phyloP scores from a whole-genome alignment of 2,113 vertebrate species.

The Aptenodytes patagonicus region DNA sequence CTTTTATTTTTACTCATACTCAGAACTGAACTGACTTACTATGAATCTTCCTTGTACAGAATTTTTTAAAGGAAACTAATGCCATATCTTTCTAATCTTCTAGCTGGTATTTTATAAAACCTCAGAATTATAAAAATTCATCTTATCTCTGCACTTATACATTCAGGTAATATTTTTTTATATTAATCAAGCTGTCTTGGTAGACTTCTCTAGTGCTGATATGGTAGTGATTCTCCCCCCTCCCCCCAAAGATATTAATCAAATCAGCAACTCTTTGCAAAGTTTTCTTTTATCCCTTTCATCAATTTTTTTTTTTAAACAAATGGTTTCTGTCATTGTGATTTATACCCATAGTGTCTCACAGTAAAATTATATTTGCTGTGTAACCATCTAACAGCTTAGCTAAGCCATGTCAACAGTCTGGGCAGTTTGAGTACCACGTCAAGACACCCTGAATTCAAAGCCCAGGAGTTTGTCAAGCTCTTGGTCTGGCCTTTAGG shows the following conservation, averaged over 20 bases:
- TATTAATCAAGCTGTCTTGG: not conserved
- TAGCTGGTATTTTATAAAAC: not conserved
- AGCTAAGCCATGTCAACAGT: rapidly evolving
- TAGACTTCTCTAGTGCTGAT: not conserved
- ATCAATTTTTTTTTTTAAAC: not conserved
- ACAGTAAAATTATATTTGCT: not conserved
- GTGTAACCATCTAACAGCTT: not conserved
- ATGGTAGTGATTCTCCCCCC: not conserved
- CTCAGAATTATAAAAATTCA: not conserved
- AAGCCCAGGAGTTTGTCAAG: not conserved
- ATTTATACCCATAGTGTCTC: not conserved
- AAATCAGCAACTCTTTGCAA: not conserved
- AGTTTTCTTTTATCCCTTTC: not conserved
- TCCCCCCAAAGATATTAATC: not conserved
- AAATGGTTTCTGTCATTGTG: not conserved
- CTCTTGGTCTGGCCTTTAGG: not conserved
- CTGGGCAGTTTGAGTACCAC: not conserved
- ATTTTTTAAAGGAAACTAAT: not conserved
- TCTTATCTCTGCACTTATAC: not conserved
- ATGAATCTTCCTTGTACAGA: not conserved
- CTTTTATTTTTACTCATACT: not conserved
- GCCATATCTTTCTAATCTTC: not conserved
- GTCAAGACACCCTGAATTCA: not conserved
- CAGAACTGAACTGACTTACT: not conserved
- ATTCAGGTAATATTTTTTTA: not conserved